Base-by-base conservation (phyloP, 1,140 invertebrate genomes). In the Drosophila kurseongensis region DNA sequence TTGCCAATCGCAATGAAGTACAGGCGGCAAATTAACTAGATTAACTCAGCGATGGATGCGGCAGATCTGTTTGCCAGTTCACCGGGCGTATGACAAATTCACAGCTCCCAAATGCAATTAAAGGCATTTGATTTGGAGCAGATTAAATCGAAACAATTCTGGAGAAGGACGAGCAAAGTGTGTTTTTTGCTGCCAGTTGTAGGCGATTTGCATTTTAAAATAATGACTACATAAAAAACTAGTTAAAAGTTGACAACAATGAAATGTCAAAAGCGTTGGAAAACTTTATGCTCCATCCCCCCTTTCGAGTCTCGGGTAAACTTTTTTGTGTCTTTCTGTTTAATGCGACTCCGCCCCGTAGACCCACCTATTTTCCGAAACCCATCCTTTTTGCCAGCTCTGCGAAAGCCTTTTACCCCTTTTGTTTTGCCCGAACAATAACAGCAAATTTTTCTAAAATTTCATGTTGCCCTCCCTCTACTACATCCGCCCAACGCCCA, bases 161-260 rank as follows among this genome's bases (percentile, higher is more conserved):
- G 38, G 13, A 59, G 65, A 36, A 36, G 38, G 27, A 29, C 57
- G 9, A 44, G 5, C n/a, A 12, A n/a, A 32, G 40, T 9, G 14
- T 36, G 40, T 41, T 13, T 55, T 71, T 41, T 36, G 44, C 13
- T 67, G 27, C 23, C 45, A 58, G 62, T 50, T 68, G 47, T 63
- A 48, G 48, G 78, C 55, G 82, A 89, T 84, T 83, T 80, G 83
- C 83, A 86, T 86, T 88, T 79, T 61, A 68, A 80, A 84, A 89
- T 71, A 88, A 80, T 68, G 80, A 88, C 68, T 82, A 71, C 78
- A 82, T 88, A 78, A 86, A 83, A 89, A 88, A 88, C 75, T 89
- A 88, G 83, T 88, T 88, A 84, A 88, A 88, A 88, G 84, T 88
- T 88, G 83, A 89, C 83, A 86, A 86, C 83, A 88, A 89, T 88